phyloP scores from a whole-genome alignment of 2,888 invertebrate species.

The Strigamia crassipes region DNA sequence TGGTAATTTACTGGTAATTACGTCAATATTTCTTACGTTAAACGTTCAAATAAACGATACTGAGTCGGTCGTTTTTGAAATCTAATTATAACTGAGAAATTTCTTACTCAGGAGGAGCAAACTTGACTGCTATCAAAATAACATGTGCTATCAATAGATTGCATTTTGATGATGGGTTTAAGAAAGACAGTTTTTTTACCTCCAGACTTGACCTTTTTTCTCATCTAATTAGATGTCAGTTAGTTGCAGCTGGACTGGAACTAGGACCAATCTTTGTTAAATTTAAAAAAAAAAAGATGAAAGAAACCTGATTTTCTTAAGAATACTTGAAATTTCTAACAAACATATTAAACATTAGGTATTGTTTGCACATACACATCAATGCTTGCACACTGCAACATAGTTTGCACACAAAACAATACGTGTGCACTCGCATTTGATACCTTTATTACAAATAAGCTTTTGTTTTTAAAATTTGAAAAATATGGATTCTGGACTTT shows the following conservation, averaged over 20 bases:
- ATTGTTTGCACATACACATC: neutral
- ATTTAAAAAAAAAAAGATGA: neutral
- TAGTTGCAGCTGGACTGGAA: neutral
- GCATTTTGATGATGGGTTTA: neutral
- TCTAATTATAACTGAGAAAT: conserved; percentile 35
- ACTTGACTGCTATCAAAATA: conserved; percentile 31
- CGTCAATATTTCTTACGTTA: neutral
- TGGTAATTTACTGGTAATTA: neutral
- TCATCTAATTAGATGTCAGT: neutral
- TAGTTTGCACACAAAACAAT: no score
- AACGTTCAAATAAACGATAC: neutral
- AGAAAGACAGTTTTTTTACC: conserved; percentile 1
- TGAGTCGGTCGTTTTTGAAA: neutral
- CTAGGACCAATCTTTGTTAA: neutral
- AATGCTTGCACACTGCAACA: neutral
- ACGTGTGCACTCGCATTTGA: neutral
- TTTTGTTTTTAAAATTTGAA: neutral
- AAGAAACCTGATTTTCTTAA: neutral
- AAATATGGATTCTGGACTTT: neutral
- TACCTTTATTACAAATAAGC: neutral
- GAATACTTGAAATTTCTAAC: no score
- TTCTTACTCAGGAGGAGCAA: conserved; percentile 3
- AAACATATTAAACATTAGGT: neutral
- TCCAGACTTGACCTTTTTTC: neutral
- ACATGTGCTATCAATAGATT: conserved; percentile 29